These are phyloP conservation scores for Drosophila nigromelanica DNA, from an alignment of 1,140 invertebrate genomes.

Conservation along the genomic window DNA sequence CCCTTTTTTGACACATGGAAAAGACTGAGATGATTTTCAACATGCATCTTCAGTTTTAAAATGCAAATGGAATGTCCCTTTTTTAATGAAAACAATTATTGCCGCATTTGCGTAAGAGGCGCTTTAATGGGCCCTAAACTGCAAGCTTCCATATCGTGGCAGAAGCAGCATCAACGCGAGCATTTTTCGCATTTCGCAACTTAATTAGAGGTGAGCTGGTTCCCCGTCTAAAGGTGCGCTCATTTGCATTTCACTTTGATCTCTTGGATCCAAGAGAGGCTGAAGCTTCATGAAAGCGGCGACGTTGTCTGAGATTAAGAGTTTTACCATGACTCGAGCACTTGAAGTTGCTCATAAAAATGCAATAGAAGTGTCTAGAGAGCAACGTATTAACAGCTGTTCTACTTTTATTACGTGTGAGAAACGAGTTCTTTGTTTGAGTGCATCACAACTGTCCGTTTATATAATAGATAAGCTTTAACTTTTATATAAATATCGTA, in stretches of 20 bases:
- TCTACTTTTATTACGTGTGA: neutral
- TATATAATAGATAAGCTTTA: no score
- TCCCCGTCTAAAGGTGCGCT: slow-evolving; percentile 36
- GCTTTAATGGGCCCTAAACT: slow-evolving; percentile 66
- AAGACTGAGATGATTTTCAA: neutral
- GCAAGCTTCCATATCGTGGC: neutral
- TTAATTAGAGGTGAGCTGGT: slow-evolving; percentile 71
- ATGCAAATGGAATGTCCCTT: slow-evolving; percentile 65
- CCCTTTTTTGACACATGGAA: no score
- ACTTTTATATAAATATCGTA: no score
- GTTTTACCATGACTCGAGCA: neutral
- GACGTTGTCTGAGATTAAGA: slow-evolving; percentile 5
- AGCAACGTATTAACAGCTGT: neutral
- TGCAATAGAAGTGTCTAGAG: slow-evolving; percentile 35
- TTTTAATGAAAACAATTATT: slow-evolving; percentile 76
- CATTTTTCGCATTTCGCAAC: slow-evolving; percentile 64
- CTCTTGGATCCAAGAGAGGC: slow-evolving; percentile 38
- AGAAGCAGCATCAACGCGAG: slow-evolving; percentile 8
- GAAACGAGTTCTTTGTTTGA: no score
- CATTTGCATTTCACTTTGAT: slow-evolving; percentile 75
- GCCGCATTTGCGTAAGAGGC: slow-evolving; percentile 68
- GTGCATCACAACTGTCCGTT: no score
- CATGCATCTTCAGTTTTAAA: slow-evolving; percentile 36
- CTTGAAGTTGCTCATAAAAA: slow-evolving; percentile 54
- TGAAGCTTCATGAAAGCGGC: slow-evolving; percentile 31